Base-by-base conservation (phyloP, 2,113 vertebrate species). In the Aepyceros melampus region DNA sequence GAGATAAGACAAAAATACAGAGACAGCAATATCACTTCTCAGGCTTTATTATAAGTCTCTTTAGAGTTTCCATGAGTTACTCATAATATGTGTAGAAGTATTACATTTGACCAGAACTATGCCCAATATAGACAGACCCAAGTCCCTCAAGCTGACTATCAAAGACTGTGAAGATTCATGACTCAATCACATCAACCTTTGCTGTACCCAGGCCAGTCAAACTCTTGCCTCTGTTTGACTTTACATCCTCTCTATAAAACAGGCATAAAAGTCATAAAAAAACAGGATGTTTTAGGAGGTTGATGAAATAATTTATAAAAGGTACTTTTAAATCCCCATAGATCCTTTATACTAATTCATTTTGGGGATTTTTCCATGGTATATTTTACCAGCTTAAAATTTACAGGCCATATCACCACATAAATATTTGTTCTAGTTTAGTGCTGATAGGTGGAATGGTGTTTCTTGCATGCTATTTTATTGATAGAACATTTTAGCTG, bases 391-490 rank as follows among this genome's bases (percentile, higher is more conserved):
- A 85, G 36, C 33, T 45, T 95, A 87, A 97, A 98, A 97, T 78
- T 5, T 91, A 14, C 27, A 60, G 60, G 43, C 6, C 82, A 92
- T 95, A 81, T 76, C 12, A 5, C 11, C 87, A n/a, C 21, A 92
- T 97, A 98, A 98, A 98, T 96, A 97, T 93, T 97, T 97, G 56
- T 92, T 98, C 51, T 89, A 82, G 29, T 31, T 98, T 89, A 97
- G 79, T 92, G 78, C 56, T 96, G 93, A 98, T 85, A 94, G 93
- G 55, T 94, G 43, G 62, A 97, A 86, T 87, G 81, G 29, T 95
- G 19, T 96, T 98, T 98, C 84, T 86, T 93, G 58, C 91, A 43
- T 79, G 53, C 40, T 71, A 47, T 96, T 95, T 95, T 96, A 96
- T 90, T 87, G 97, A 97, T 91, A 91, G 91, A 97, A 97, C 47